Base-by-base conservation (phyloP, 2,888 invertebrate genomes). In the Corythucha ciliata region DNA sequence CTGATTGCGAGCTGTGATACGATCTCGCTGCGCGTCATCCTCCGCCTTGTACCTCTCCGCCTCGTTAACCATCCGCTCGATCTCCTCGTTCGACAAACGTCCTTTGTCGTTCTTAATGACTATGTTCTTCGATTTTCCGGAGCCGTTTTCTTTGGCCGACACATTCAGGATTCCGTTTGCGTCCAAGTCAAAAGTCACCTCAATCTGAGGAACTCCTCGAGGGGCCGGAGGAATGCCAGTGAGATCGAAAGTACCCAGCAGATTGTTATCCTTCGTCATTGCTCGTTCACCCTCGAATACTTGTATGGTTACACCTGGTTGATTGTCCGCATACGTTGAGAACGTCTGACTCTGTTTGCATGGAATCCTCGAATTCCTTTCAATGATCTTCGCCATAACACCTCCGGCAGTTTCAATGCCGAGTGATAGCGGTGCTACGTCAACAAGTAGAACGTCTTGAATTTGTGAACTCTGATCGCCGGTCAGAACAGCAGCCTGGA, bases 311-410 rank as follows among this genome's bases (percentile, higher is more conserved):
- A 91, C 90, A 29, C 85, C 87, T 21, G 85, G 83, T 66, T 94
- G 93, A 64, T 91, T 92, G 69, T 93, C 92, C 16, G 86, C 74
- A 66, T 91, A 92, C 0, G 93, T 93, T 4, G 90, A 87, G 66
- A 93, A 93, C 0, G 77, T 80, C 59, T 77, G 75, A 1, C 70
- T 63, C 58, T 73, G 73, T 59, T 72, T 75, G 67, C 71, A 72
- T 3, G 74, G 83, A 61, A 69, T 68, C 6, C 65, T 60, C 8
- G 64, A 53, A 57, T 69, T 69, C 61, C 72, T 60, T 50, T 72
- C 68, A 41, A 72, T 65, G 26, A 72, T 66, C 46, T 68, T 70
- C 2, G 73, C 68, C 84, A 85, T 84, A 1, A 84, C 82, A 12
- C 84, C 83, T 18, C 83, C 83, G 22, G 83, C 82, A 0, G 82